Evolutionary conservation across 2,888 invertebrate genomes (phyloP).

Genomic region (Nomada ruficornis): DNA sequence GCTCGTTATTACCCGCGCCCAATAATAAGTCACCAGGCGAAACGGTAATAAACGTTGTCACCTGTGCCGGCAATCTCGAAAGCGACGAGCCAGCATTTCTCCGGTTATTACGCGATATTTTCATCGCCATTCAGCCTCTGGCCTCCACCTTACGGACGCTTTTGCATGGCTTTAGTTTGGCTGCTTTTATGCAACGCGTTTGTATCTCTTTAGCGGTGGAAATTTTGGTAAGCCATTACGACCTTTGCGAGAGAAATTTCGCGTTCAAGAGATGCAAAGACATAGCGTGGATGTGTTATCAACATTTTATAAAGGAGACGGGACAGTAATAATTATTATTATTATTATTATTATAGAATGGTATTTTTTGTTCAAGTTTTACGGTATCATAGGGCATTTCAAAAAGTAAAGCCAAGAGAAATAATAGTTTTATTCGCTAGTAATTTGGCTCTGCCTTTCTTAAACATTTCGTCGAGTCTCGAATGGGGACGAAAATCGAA

Average conservation of each 20-base stretch:
- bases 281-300: background rate
- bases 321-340: background rate
- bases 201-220: no score
- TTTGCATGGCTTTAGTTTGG: background rate
- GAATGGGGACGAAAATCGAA: slow-evolving; percentile 24
- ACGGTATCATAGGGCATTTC: no score
- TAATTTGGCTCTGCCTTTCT: background rate
- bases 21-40: slow-evolving; percentile 64
- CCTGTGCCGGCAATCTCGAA: slow-evolving; percentile 34
- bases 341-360: no score
- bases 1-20: slow-evolving; percentile 53
- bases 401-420: no score
- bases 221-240: no score
- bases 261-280: background rate
- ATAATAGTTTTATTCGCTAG: no score
- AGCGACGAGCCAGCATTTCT: slow-evolving; percentile 45
- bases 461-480: background rate
- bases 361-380: no score
- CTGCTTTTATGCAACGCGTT: no score
- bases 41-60: slow-evolving; percentile 66
- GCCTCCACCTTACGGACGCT: background rate
- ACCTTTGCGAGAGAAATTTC: no score
- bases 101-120: slow-evolving; percentile 48
- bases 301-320: background rate
- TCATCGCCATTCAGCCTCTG: slow-evolving; percentile 8